A percentile compares a stretch with the other conserved stretches of the same genome.
These are phyloP conservation scores for Enteromius treurensis DNA, from an alignment of 2,797 vertebrate species.

Conservation along the genomic window DNA sequence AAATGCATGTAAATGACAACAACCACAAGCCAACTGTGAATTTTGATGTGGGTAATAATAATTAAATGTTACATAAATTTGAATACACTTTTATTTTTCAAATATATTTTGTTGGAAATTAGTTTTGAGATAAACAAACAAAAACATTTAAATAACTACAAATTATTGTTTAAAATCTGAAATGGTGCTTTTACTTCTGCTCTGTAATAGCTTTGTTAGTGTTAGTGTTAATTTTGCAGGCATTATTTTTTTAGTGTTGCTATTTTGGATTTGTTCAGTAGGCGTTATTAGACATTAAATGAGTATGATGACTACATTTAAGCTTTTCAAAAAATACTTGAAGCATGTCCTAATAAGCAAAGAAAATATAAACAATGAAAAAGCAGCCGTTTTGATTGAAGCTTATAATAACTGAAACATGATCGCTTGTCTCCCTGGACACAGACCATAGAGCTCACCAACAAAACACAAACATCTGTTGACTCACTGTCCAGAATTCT, in stretches of 20 bases:
- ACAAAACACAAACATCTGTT: slow-evolving; percentile 23
- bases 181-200: neutral
- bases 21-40: neutral
- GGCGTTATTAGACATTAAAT: neutral
- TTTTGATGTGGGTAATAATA: neutral
- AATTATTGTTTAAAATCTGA: neutral
- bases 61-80: neutral
- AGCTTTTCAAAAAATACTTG: neutral
- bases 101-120: neutral
- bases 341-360: neutral
- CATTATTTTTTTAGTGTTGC: neutral
- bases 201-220: neutral
- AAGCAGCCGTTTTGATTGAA: neutral
- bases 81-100: neutral
- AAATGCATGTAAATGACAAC: neutral
- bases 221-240: neutral
- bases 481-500: slow-evolving; percentile 6
- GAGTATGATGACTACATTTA: neutral
- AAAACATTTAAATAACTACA: neutral
- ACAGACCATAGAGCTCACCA: slow-evolving; percentile 20
- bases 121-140: neutral
- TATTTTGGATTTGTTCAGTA: neutral
- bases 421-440: neutral
- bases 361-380: neutral
- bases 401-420: neutral